phyloP scores from a whole-genome alignment of 2,113 vertebrate species.

The Electrona antarctica region DNA sequence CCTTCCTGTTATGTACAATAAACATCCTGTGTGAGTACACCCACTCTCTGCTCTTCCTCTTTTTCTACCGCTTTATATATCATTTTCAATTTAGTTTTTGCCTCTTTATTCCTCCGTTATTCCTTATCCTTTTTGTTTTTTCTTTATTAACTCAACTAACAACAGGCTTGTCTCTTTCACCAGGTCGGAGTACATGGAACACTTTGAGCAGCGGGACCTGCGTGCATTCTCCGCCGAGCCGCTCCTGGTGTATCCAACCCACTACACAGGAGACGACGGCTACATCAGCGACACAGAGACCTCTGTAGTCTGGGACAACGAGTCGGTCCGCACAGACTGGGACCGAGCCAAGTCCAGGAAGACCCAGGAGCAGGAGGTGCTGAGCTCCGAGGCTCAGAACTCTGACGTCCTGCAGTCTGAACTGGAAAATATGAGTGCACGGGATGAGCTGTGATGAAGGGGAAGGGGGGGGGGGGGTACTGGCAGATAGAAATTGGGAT shows the following conservation, averaged over 20 bases:
- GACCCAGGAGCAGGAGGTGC: constrained; percentile 84
- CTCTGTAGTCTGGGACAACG: constrained; percentile 88
- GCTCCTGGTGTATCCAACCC: constrained; percentile 86
- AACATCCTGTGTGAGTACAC: constrained; percentile 80
- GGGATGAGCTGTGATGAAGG: constrained; percentile 83
- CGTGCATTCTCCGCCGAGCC: constrained; percentile 88
- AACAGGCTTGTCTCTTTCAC: constrained; percentile 10
- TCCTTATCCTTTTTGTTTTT: not conserved
- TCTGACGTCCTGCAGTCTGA: constrained; percentile 85
- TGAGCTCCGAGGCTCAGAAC: constrained; percentile 85
- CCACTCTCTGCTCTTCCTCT: not conserved
- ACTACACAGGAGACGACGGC: constrained; percentile 87
- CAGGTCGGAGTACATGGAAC: constrained; percentile 85
- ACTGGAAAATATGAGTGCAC: constrained; percentile 81
- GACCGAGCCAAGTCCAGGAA: constrained; percentile 87
- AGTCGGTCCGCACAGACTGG: constrained; percentile 84
- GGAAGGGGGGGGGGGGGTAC: not conserved
- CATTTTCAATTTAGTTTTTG: not conserved
- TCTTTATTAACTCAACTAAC: constrained; percentile 11
- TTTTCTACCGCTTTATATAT: not conserved
- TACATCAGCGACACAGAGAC: constrained; percentile 93
- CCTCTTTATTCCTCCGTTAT: not conserved
- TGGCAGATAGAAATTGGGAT: constrained; percentile 23
- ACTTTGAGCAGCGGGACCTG: constrained; percentile 82
- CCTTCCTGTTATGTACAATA: constrained; percentile 91